Evolutionary conservation across 1,140 invertebrate species (phyloP).

Genomic region (Reticulitermes speratus): DNA sequence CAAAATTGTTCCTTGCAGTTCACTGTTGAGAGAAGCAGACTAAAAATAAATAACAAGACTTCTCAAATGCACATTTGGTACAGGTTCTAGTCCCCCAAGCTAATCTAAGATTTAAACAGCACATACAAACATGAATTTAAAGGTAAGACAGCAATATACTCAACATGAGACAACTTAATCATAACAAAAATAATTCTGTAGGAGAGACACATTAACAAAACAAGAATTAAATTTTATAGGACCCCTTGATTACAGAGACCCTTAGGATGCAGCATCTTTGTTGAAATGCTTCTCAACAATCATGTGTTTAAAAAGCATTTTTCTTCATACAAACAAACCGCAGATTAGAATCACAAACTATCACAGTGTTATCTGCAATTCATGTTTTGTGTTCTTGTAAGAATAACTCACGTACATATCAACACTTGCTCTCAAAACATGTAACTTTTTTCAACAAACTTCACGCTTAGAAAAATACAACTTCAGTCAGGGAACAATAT

Average conservation of each 20-base stretch:
- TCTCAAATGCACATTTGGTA: constrained; percentile 1
- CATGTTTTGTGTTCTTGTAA: constrained; percentile 28
- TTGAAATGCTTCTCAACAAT: constrained; percentile 9
- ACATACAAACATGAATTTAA: neutral
- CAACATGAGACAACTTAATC: neutral
- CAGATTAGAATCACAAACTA: constrained; percentile 36
- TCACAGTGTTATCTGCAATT: constrained; percentile 37
- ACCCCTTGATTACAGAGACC: neutral
- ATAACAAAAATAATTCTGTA: constrained; percentile 7
- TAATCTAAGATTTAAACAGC: no score
- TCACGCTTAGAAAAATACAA: constrained; percentile 36
- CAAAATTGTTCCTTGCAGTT: constrained; percentile 6
- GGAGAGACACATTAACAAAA: neutral
- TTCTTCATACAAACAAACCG: constrained; percentile 34
- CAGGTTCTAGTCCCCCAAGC: neutral
- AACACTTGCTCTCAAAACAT: constrained; percentile 32
- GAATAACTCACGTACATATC: constrained; percentile 30
- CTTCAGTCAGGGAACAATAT: constrained; percentile 32
- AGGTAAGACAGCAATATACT: neutral
- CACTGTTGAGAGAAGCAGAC: constrained; percentile 8
- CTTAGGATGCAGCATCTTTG: neutral
- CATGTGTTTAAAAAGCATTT: constrained; percentile 11
- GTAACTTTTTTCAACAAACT: constrained; percentile 33
- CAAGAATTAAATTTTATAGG: neutral
- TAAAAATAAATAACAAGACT: neutral